Evolutionary conservation across 1,140 invertebrate genomes (phyloP).

Genomic region (Cydia fagiglandana): DNA sequence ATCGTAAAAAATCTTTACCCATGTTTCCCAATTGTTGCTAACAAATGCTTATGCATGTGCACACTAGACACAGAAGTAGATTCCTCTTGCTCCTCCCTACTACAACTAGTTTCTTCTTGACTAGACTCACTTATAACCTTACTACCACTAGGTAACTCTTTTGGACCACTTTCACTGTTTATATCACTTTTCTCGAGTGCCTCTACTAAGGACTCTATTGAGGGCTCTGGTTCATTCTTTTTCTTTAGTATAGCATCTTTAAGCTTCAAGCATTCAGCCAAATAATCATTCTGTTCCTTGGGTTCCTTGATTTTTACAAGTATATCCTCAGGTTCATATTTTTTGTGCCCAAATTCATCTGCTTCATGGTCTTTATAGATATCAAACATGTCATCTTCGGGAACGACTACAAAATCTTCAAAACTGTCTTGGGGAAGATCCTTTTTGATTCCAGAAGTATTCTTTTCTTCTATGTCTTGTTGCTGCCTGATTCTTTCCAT

Average conservation of each 20-base stretch:
- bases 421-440: conserved; percentile 64
- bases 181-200: conserved; percentile 64
- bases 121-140: conserved; percentile 15
- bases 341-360: conserved; percentile 74
- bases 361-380: conserved; percentile 71
- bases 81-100: conserved; percentile 27
- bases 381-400: conserved; percentile 73
- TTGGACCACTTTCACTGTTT: conserved; percentile 35
- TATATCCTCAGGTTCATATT: conserved; percentile 65
- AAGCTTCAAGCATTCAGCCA: conserved; percentile 67
- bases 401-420: conserved; percentile 51
- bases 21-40: conserved; percentile 64
- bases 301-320: conserved; percentile 55
- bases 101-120: conserved; percentile 27
- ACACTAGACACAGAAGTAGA: conserved; percentile 43
- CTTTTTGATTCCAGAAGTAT: conserved; percentile 55
- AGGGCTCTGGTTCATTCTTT: conserved; percentile 55
- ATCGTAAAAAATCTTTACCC: conserved; percentile 50
- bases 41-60: conserved; percentile 61
- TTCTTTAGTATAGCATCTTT: conserved; percentile 64
- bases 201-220: conserved; percentile 61
- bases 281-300: conserved; percentile 49
- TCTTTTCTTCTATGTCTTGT: conserved; percentile 36
- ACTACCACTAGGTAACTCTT: conserved; percentile 24
- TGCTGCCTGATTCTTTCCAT: conserved; percentile 51